Percentiles rank a stretch among this genome's conserved stretches.
These are phyloP conservation scores for Cavia porcellus DNA, from an alignment of 2,113 vertebrate genomes.

Conservation along the genomic window DNA sequence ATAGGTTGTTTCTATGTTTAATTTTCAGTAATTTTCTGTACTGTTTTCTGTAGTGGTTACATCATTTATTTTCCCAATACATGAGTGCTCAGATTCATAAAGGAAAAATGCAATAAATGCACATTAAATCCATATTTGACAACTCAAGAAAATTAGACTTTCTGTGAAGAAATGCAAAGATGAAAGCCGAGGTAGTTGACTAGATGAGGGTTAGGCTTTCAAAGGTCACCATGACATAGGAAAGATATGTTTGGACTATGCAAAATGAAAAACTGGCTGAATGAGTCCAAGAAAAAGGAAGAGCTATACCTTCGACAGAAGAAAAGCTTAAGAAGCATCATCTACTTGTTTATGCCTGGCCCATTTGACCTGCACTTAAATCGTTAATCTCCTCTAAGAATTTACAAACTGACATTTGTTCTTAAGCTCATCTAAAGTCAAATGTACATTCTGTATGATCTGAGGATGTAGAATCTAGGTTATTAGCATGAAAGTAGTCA, in stretches of 20 bases:
- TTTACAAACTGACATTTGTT: neutral
- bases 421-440: constrained; percentile 3
- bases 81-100: neutral
- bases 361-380: neutral
- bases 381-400: neutral
- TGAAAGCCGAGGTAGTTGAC: neutral
- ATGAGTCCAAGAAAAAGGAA: neutral
- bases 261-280: neutral
- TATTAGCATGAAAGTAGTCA: neutral
- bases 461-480: neutral
- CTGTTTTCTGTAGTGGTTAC: neutral
- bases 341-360: neutral
- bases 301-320: neutral
- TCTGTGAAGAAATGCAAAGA: neutral
- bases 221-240: neutral
- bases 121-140: neutral
- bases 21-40: neutral
- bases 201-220: neutral
- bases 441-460: neutral
- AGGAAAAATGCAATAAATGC: neutral
- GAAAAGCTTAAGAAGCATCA: neutral
- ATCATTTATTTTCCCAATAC: neutral
- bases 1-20: neutral
- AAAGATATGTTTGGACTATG: neutral
- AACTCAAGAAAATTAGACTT: neutral